Conservation (phyloP, 2,797 vertebrate species). For the Pitangus sulphuratus region DNA sequence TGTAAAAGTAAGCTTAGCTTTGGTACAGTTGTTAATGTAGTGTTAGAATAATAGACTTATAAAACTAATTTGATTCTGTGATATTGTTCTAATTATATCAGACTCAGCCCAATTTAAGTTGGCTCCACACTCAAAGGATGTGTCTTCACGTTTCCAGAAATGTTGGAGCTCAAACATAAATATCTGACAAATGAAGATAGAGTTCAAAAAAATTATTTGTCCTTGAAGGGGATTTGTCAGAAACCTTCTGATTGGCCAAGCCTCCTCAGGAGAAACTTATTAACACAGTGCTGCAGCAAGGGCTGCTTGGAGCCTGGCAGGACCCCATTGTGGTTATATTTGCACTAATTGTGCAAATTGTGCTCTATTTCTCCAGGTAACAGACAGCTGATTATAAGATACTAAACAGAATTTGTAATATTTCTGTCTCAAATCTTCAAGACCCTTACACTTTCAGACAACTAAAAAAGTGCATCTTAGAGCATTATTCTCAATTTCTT, state of each 20-base stretch:
- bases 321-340: fast-evolving
- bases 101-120: background rate
- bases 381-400: background rate
- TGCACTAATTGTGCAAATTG: background rate
- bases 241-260: background rate
- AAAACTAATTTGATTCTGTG: background rate
- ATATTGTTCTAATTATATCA: background rate
- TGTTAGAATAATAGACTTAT: background rate
- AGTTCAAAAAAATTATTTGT: background rate
- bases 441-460: background rate
- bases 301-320: background rate
- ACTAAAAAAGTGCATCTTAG: background rate
- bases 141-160: background rate
- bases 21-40: background rate
- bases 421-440: background rate
- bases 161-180: background rate
- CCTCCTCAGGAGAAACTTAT: background rate
- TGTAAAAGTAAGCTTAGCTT: background rate
- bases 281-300: background rate
- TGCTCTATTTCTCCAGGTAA: background rate
- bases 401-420: background rate
- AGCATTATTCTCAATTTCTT: background rate
- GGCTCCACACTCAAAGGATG: background rate
- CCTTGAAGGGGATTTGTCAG: background rate
- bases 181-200: background rate